Evolutionary conservation across 1,140 invertebrate genomes (phyloP).

Genomic region (Bombus picipes): DNA sequence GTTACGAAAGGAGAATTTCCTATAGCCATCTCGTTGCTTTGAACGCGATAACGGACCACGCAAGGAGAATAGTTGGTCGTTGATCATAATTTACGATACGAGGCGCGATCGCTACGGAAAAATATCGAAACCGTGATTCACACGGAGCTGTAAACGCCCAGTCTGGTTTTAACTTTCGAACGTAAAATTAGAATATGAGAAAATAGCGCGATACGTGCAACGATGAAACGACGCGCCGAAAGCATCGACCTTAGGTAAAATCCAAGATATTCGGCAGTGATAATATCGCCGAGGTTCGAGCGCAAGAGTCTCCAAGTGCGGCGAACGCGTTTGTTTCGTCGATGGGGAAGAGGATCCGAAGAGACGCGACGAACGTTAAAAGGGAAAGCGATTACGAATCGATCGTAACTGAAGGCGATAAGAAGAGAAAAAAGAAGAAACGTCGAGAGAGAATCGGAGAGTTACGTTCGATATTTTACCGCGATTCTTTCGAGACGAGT

Average conservation of each 20-base stretch:
- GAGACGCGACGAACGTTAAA: too few relatives aligned
- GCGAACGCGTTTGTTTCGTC: too few relatives aligned
- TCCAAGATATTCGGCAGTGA: background rate
- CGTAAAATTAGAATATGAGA: background rate
- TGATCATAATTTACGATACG: background rate
- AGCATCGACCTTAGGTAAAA: too few relatives aligned
- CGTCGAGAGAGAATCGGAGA: background rate
- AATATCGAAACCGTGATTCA: background rate
- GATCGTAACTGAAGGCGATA: background rate
- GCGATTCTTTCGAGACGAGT: conserved; percentile 4
- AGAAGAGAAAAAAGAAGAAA: background rate
- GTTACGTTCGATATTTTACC: background rate
- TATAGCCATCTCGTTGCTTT: background rate
- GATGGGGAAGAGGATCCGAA: too few relatives aligned
- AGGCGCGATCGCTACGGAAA: background rate
- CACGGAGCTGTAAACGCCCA: background rate
- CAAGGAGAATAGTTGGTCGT: background rate
- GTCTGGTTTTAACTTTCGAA: background rate
- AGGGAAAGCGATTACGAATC: background rate
- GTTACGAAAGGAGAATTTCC: background rate
- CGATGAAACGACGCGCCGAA: too few relatives aligned
- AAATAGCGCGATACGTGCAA: background rate
- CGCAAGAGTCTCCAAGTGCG: too few relatives aligned
- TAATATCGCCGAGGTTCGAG: background rate
- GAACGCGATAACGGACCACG: background rate